Base-by-base conservation (phyloP, 1,140 invertebrate species). In the Aricia agestis region DNA sequence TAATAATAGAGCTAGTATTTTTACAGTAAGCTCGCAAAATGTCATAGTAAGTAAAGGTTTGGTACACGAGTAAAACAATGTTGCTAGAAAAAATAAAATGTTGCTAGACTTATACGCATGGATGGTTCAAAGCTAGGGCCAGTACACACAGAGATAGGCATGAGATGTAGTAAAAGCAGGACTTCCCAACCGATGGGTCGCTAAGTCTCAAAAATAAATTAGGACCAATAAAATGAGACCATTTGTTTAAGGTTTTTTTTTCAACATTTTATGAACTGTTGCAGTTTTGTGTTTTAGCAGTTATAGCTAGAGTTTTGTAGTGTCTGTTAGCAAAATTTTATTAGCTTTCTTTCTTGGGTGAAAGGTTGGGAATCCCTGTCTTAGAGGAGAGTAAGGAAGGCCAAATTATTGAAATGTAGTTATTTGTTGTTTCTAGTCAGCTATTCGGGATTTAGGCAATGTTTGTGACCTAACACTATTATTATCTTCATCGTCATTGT, bases 401-500 rank as follows among this genome's bases (percentile, higher is more conserved):
- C 25, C 57, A 68, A 68, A 58, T 25, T 58, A 19, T 67, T 18
- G 57, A 45, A 68, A 71, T 81, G 73, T 80, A 78, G 77, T 77
- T 77, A 74, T 78, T 76, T 82, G 72, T 81, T 83, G 74, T 82
- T 83, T 80, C 77, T 83, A 83, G 81, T 83, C 80, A 70, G 81
- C 81, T 79, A 79, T 76, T 80, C 79, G 81, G 80, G 80, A 83
- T 75, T 74, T 83, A 83, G 81, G 79, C 75, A 81, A 83, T 81
- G 78, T 82, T 78, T 83, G 77, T 83, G 81, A 83, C 76, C 81
- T 83, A 77, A 83, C 80, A 78, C 72, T 83, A 77, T 81, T 83
- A 80, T 80, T 81, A 76, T 81, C 81, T 70, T 76, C 81, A 70
- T 82, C 81, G 42, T 75, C 80, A 76, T 76, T 83, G 71, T 81